These are phyloP conservation scores for Anoplopoma fimbria DNA, from an alignment of 2,113 vertebrate species.

Conservation along the genomic window DNA sequence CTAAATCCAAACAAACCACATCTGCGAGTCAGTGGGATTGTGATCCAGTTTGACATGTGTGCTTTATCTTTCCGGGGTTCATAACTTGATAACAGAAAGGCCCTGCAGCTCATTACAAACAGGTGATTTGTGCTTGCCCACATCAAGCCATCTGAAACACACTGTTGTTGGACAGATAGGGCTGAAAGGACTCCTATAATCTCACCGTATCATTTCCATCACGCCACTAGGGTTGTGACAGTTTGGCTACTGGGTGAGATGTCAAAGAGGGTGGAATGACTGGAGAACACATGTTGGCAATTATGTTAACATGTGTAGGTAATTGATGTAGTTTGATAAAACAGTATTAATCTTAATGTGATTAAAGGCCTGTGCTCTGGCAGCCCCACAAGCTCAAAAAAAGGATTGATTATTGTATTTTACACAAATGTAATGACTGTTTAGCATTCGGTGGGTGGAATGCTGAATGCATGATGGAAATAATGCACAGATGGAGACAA, in stretches of 20 bases:
- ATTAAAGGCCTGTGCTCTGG: conserved; percentile 41
- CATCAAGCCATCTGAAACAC: conserved; percentile 44
- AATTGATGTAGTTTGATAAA: conserved; percentile 57
- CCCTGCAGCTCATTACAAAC: conserved; percentile 63
- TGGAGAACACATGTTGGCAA: conserved; percentile 57
- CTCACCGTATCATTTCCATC: conserved; percentile 41
- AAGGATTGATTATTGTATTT: conserved; percentile 39
- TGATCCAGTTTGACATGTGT: conserved; percentile 42
- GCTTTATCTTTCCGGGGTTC: conserved; percentile 56
- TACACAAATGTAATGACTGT: conserved; percentile 28
- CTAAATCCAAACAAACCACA: conserved; percentile 67
- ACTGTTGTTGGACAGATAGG: conserved; percentile 42
- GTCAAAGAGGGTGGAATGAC: conserved; percentile 42
- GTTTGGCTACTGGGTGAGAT: conserved; percentile 40
- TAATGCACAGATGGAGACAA: conserved; percentile 15
- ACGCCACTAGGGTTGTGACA: conserved; percentile 38
- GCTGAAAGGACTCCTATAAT: conserved; percentile 30
- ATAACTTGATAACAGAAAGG: conserved; percentile 64
- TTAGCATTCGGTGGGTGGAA: conserved; percentile 18
- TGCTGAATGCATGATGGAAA: conserved; percentile 17
- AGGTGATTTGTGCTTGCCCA: conserved; percentile 49
- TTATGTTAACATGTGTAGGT: conserved; percentile 54
- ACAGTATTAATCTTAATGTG: conserved; percentile 53
- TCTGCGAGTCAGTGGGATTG: conserved; percentile 44
- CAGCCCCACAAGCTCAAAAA: neutral